Base-by-base conservation (phyloP, 2,113 vertebrate genomes). In the Leucoraja erinaceus region DNA sequence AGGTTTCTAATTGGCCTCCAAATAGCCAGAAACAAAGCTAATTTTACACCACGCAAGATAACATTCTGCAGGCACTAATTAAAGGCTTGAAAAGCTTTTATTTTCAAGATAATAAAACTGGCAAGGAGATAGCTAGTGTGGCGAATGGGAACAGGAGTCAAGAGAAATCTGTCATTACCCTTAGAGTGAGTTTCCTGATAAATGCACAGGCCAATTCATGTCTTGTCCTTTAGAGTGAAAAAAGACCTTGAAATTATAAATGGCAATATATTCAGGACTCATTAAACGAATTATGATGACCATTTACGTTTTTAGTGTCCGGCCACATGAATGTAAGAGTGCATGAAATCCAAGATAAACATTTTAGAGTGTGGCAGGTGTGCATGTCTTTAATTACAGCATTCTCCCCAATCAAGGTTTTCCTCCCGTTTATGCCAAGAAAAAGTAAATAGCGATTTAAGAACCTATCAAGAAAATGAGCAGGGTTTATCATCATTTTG, bases 191-290 rank as follows among this genome's bases (percentile, higher is more conserved):
- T 94, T 95, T 95, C 94, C 94, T 95, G 96, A 96, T 94, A 94
- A 95, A 96, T 96, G 95, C 38, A 0, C 95, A 95, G 96, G 95
- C 96, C 96, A 96, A 96, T 96, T 95, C 94, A 94, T 94, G 94
- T 91, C 33, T 91, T 14, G 4, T 38, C 90, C 66, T 72, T 7
- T 47, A 95, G 93, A 95, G 95, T 96, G 95, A 96, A 96, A 96
- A n/a, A 94, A 95, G 95, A 96, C 95, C 96, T 96, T 95, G 95
- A 94, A 95, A 96, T 95, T 95, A 95, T 94, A 22, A 95, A 95
- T 96, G 94, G 95, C 94, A 94, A 47, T 47, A 47, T 86, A 93
- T 95, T 95, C 95, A 93, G 95, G 95, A 93, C 95, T 96, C 95
- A 95, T 94, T 95, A 95, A 96, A 95, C 94, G n/a, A 95, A 95